These are phyloP conservation scores for Eumaeus atala DNA, from an alignment of 1,140 invertebrate species.

Conservation along the genomic window DNA sequence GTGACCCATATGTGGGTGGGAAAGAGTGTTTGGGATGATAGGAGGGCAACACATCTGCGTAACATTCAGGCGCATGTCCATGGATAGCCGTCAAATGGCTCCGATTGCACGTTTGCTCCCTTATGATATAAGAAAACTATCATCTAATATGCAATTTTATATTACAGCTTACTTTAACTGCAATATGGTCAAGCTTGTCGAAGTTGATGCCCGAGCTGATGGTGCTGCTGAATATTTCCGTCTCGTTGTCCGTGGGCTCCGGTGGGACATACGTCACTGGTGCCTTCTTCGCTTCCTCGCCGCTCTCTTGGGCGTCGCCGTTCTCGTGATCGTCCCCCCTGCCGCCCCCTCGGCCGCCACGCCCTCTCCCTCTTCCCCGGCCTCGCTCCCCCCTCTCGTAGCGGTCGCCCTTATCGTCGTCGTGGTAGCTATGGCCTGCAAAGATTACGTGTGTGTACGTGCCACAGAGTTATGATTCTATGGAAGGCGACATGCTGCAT, in stretches of 20 bases:
- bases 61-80: too few relatives aligned
- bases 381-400: slow-evolving; percentile 36
- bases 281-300: slow-evolving; percentile 56
- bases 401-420: slow-evolving; percentile 29
- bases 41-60: too few relatives aligned
- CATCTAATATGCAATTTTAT: too few relatives aligned
- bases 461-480: too few relatives aligned
- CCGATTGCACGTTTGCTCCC: too few relatives aligned
- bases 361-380: slow-evolving; percentile 30
- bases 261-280: slow-evolving; percentile 88
- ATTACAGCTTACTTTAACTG: slow-evolving; percentile 79
- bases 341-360: slow-evolving; percentile 35
- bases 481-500: too few relatives aligned
- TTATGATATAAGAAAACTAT: too few relatives aligned
- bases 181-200: slow-evolving; percentile 88
- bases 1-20: too few relatives aligned
- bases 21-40: too few relatives aligned
- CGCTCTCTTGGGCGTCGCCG: slow-evolving; percentile 25
- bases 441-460: not conserved
- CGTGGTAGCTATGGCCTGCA: slow-evolving; percentile 21
- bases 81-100: too few relatives aligned
- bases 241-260: slow-evolving; percentile 81
- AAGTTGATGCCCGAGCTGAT: slow-evolving; percentile 90
- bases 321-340: slow-evolving; percentile 36
- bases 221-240: slow-evolving; percentile 80